A percentile compares a stretch with the other conserved stretches of the same genome.
These are phyloP conservation scores for Eremophila alpestris DNA, from an alignment of 2,797 vertebrate species.

Conservation along the genomic window DNA sequence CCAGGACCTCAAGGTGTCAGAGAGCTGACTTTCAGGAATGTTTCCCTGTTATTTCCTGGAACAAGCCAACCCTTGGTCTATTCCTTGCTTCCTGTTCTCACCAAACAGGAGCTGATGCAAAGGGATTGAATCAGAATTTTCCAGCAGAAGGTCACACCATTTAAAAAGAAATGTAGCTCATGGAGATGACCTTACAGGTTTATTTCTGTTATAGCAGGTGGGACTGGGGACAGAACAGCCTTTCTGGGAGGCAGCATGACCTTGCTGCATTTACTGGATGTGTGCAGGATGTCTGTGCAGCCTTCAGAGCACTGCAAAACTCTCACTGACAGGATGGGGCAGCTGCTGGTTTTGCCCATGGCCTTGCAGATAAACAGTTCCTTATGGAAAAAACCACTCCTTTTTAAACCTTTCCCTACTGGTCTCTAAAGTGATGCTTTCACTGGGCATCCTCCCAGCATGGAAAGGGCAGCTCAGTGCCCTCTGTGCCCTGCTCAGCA, in stretches of 20 bases:
- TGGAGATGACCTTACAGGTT: fast-evolving
- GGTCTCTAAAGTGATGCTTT: background rate
- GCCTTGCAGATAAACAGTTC: background rate
- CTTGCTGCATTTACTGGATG: background rate
- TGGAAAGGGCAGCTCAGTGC: background rate
- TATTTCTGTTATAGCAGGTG: background rate
- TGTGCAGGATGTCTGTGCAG: background rate
- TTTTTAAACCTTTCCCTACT: background rate
- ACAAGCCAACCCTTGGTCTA: background rate
- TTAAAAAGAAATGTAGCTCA: background rate
- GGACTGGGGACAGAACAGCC: background rate
- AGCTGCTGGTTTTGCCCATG: background rate
- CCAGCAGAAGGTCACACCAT: background rate
- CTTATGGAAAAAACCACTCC: background rate
- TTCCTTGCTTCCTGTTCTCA: background rate
- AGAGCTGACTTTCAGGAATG: background rate
- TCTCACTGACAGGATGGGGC: background rate
- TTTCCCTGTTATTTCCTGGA: background rate
- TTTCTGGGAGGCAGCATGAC: background rate
- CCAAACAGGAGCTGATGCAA: background rate
- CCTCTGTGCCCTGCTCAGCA: background rate
- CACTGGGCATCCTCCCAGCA: background rate
- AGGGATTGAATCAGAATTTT: background rate
- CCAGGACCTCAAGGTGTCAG: background rate
- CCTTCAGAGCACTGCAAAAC: background rate